Conservation (phyloP, 2,888 invertebrate species). For the Lottia gigantea region DNA sequence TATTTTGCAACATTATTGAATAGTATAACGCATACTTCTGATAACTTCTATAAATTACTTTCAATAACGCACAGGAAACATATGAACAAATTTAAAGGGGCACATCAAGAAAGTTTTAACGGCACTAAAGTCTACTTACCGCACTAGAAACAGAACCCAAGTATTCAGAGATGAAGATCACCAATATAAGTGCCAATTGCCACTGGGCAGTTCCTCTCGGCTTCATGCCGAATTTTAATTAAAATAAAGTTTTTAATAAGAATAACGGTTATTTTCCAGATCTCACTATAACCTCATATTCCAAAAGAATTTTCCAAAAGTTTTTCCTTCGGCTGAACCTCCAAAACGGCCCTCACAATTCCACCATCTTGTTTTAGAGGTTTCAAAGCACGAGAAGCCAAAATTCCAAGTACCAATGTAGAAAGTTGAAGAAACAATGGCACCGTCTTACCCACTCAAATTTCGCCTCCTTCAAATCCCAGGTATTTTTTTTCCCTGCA, state of each 20-base stretch:
- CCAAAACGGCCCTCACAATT: neutral
- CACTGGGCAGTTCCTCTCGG: slow-evolving; percentile 21
- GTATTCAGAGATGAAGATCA: slow-evolving; percentile 28
- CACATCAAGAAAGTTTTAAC: too few relatives aligned
- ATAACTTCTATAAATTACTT: too few relatives aligned
- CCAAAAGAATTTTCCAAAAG: neutral
- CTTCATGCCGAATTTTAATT: slow-evolving; percentile 18
- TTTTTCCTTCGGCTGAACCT: slow-evolving; percentile 1
- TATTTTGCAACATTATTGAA: too few relatives aligned
- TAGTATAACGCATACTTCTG: too few relatives aligned
- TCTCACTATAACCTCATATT: slow-evolving; percentile 8
- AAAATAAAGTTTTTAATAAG: neutral
- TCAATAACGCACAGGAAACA: too few relatives aligned
- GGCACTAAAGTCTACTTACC: slow-evolving; percentile 34
- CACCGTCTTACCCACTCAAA: slow-evolving; percentile 23
- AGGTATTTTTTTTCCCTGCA: neutral
- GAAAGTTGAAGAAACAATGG: slow-evolving; percentile 26
- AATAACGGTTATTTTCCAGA: slow-evolving; percentile 1
- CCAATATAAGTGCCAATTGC: slow-evolving; percentile 31
- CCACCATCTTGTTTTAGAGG: slow-evolving; percentile 28
- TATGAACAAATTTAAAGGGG: too few relatives aligned
- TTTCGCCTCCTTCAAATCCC: neutral
- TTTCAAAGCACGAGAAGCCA: slow-evolving; percentile 16
- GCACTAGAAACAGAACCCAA: slow-evolving; percentile 35
- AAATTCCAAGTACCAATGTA: slow-evolving; percentile 18